Evolutionary conservation across 2,797 vertebrate species (phyloP).

Genomic region (Thripadectes ignobilis): DNA sequence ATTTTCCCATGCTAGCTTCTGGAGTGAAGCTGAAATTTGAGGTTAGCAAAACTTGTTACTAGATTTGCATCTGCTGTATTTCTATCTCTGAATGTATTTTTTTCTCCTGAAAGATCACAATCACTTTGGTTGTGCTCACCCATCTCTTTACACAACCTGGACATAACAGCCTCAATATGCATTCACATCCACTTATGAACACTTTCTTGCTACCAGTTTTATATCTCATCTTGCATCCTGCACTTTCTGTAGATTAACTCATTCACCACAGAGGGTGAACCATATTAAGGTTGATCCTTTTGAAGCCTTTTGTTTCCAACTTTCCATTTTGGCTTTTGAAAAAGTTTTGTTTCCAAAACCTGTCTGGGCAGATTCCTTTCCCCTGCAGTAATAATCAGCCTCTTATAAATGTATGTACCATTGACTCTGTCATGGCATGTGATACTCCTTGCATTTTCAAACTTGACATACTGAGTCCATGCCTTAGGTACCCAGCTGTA

Average conservation of each 20-base stretch:
- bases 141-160: not conserved
- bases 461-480: fast-evolving
- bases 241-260: not conserved
- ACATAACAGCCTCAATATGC: not conserved
- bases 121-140: not conserved
- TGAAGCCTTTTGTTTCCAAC: not conserved
- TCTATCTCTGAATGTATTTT: not conserved
- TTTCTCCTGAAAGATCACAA: not conserved
- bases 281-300: not conserved
- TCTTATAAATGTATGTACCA: not conserved
- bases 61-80: not conserved
- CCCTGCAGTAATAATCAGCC: not conserved
- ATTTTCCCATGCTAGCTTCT: not conserved
- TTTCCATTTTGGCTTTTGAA: not conserved
- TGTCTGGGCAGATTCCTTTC: not conserved
- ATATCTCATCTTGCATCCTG: not conserved
- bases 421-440: not conserved
- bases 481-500: not conserved
- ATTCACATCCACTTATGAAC: not conserved
- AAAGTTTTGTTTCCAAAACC: not conserved
- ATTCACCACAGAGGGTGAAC: not conserved
- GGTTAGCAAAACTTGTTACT: not conserved
- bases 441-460: not conserved
- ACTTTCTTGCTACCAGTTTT: not conserved
- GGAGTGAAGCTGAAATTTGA: not conserved